These are phyloP conservation scores for Jordanella pulchra DNA, from an alignment of 2,797 vertebrate genomes.

Conservation along the genomic window DNA sequence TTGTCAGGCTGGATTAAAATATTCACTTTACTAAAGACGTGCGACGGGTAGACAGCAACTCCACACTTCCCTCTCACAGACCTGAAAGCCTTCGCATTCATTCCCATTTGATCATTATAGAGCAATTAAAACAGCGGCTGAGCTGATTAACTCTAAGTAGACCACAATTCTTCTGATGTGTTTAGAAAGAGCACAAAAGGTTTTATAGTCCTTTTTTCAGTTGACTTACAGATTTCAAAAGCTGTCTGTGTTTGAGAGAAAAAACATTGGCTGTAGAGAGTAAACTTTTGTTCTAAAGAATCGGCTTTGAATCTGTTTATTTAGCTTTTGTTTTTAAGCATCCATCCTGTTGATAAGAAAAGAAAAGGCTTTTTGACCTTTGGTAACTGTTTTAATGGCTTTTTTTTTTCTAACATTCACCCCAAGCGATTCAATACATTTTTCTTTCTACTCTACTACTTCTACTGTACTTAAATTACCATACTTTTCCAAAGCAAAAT, in stretches of 20 bases:
- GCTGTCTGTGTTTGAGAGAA: not conserved
- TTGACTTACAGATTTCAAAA: constrained; percentile 20
- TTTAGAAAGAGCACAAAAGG: not conserved
- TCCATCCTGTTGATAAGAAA: constrained; percentile 9
- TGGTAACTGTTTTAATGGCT: constrained; percentile 22
- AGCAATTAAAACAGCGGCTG: constrained; percentile 60
- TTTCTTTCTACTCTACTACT: too few relatives aligned
- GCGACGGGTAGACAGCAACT: constrained; percentile 50
- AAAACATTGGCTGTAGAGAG: constrained; percentile 6
- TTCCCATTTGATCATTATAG: constrained; percentile 66
- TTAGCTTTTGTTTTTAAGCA: not conserved
- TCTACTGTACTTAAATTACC: not conserved
- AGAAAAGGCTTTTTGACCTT: constrained; percentile 33
- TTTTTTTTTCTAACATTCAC: too few relatives aligned
- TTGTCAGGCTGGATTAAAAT: constrained; percentile 81
- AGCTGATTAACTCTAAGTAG: constrained; percentile 63
- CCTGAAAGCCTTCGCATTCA: constrained; percentile 58
- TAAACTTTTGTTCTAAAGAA: not conserved
- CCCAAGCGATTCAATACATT: not conserved
- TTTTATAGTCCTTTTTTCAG: not conserved
- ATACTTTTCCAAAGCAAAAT: constrained; percentile 8
- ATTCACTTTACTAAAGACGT: constrained; percentile 71
- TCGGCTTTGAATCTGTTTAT: not conserved
- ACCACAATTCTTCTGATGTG: constrained; percentile 29
- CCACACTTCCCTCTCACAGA: constrained; percentile 50